Evolutionary conservation across 2,888 invertebrate species (phyloP), one percentile per base, ranked within the genome.

Genomic region (Lasioglossum oenotherae): DNA sequence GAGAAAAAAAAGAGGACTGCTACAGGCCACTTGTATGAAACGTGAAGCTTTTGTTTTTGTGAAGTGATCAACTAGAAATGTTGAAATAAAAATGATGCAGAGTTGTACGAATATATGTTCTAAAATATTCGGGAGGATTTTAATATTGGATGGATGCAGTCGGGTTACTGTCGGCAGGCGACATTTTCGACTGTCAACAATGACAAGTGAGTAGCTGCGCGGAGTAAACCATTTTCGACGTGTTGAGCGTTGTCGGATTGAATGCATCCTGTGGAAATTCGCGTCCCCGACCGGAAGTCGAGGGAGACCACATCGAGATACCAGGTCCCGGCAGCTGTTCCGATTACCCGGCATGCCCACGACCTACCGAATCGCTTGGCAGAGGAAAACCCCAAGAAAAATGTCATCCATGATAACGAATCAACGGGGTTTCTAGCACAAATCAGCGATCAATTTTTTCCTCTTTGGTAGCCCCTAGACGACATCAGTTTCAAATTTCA

Each of bases 231-330:
- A 35, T 69, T 69, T 35, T 35, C 41, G n/a, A 38, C 41, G 71
- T 23, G 71, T 14, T 23, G 35, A 35, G 12, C 64, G 31, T 19
- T 44, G 27, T 81, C 84, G 76, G 78, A 85, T 80, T 76, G 72
- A 71, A 49, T 31, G 71, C 80, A 88, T 90, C 89, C 89, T 79
- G 87, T 86, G 87, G 88, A 88, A 90, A 87, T 86, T 81, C 81
- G 71, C 80, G 64, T 78, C 72, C 73, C 78, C 71, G 74, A 74
- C 88, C 87, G 90, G 90, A 89, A 86, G 80, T 53, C 49, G 90
- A 87, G 89, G 88, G 87, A 86, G 84, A 84, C 84, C 81, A 73
- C 78, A 38, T 77, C 73, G 74, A 80, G 77, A 87, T 82, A 79
- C 44, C 74, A 27, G 69, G 79, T 80, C 77, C 49, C 78, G 53